Base-by-base conservation (phyloP, 2,797 vertebrate species). In the Dipus sagitta region DNA sequence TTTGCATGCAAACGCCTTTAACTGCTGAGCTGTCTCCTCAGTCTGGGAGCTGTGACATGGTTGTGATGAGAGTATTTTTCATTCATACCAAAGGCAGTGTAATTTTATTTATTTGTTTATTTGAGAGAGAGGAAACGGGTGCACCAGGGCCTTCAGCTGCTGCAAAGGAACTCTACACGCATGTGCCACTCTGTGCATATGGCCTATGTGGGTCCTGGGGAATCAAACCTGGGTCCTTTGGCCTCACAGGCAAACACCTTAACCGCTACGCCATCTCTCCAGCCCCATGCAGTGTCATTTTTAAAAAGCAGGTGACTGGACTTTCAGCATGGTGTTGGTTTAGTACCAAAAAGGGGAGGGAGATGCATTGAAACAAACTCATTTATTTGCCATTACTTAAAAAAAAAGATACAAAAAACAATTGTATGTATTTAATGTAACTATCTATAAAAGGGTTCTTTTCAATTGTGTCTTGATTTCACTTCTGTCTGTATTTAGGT, bases 401-500 rank as follows among this genome's bases (percentile, higher is more conserved):
- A 47, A 72, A 91, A 3, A 58, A 88, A 88, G 38, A 38, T 3
- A 38, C 38, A 47, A 72, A 91, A 88, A 3, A 58, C 86, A 88
- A 75, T 42, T 52, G 21, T 18, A 18, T 81, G 10, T 23, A 3
- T 62, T n/a, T 84, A 86, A 67, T 26, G 81, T 84, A 84, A 72
- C 97, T 94, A 92, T 87, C 97, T 94, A 92, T 87, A 54, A 79
- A 94, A 90, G 80, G 30, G 28, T 68, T 54, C 38, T 0, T 0
- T 82, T 92, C 67, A 92, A 74, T 84, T 96, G 77, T 91, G 3
- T 28, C 34, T 94, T 95, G 15, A 80, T 67, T 96, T 93, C 94
- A 67, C 94, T 96, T 94, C 21, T 94, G 34, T 95, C 47, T 91
- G 0, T 95, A 90, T 96, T 96, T 93, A 99, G 99, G 99, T 99